A percentile compares a stretch with the other conserved stretches of the same genome.
Evolutionary conservation across 2,797 vertebrate species (phyloP).

Genomic region (Lithobates sylvaticus): DNA sequence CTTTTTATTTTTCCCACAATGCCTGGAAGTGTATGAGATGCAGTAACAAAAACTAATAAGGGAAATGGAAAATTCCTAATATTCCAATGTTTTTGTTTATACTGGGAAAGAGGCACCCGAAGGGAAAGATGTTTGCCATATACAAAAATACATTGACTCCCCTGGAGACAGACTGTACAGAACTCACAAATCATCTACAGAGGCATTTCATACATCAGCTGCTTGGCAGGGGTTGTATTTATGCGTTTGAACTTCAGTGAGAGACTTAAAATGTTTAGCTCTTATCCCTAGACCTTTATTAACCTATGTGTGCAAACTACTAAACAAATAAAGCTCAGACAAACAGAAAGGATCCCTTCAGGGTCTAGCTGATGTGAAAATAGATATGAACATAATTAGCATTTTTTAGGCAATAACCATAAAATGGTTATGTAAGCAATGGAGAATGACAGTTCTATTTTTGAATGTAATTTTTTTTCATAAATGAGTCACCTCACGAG

Average conservation of each 20-base stretch:
- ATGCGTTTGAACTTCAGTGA: neutral
- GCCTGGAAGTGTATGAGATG: neutral
- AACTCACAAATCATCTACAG: conserved; percentile 12
- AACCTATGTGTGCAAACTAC: neutral
- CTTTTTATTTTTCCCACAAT: neutral
- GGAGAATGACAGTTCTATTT: conserved; percentile 16
- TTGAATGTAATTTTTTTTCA: neutral
- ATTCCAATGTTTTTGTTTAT: conserved; percentile 11
- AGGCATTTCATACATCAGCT: conserved; percentile 26
- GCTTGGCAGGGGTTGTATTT: neutral
- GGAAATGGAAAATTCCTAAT: conserved; percentile 28
- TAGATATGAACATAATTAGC: neutral
- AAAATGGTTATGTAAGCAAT: conserved; percentile 10
- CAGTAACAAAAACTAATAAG: conserved; percentile 14
- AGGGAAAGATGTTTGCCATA: neutral
- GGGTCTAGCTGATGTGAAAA: neutral
- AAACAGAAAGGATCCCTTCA: neutral
- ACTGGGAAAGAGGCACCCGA: neutral
- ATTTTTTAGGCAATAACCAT: neutral
- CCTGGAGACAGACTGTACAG: neutral
- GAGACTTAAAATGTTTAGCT: neutral
- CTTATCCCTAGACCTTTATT: neutral
- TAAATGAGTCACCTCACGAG: neutral
- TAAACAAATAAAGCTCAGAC: neutral
- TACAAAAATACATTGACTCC: neutral